Percentiles rank a stretch among this genome's conserved stretches.
Evolutionary conservation across 37 sponge, comb jelly and placozoan genomes (phyloP).

Genomic region (Oscarella lobularis): DNA sequence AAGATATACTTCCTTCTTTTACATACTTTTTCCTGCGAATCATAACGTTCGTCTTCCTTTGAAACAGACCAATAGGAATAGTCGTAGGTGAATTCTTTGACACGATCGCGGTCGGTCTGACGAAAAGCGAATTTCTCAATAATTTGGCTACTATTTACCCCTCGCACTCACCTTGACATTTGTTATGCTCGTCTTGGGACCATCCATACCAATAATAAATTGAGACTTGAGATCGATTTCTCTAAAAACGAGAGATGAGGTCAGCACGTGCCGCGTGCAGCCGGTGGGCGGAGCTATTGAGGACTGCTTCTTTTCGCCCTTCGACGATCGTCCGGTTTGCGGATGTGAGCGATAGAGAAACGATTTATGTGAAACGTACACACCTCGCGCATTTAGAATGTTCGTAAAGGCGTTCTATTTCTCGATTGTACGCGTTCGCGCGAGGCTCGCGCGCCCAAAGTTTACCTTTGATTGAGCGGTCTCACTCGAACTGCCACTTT

Average conservation of each 20-base stretch:
- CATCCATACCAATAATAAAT: conserved; percentile 66
- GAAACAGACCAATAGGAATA: conserved; percentile 75
- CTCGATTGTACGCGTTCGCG: too few relatives aligned
- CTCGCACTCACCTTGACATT: background rate
- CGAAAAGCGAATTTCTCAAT: background rate
- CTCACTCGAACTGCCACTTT: conserved; percentile 90
- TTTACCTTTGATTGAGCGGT: conserved; percentile 59
- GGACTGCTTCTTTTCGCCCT: too few relatives aligned
- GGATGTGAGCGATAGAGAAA: too few relatives aligned
- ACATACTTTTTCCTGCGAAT: conserved; percentile 42
- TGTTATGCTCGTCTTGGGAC: conserved; percentile 40
- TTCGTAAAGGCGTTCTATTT: too few relatives aligned
- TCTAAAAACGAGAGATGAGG: too few relatives aligned
- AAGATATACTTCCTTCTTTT: background rate
- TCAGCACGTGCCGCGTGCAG: too few relatives aligned
- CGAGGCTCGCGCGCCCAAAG: background rate
- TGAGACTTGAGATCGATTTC: conserved; percentile 50
- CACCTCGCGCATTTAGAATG: too few relatives aligned
- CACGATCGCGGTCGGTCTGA: background rate
- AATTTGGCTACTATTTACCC: background rate
- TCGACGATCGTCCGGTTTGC: too few relatives aligned
- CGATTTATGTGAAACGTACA: too few relatives aligned
- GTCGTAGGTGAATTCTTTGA: conserved; percentile 64
- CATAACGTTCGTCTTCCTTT: conserved; percentile 20
- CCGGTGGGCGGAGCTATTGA: too few relatives aligned